phyloP scores from a whole-genome alignment of 2,888 invertebrate genomes.

The Thysanoteuthis rhombus region DNA sequence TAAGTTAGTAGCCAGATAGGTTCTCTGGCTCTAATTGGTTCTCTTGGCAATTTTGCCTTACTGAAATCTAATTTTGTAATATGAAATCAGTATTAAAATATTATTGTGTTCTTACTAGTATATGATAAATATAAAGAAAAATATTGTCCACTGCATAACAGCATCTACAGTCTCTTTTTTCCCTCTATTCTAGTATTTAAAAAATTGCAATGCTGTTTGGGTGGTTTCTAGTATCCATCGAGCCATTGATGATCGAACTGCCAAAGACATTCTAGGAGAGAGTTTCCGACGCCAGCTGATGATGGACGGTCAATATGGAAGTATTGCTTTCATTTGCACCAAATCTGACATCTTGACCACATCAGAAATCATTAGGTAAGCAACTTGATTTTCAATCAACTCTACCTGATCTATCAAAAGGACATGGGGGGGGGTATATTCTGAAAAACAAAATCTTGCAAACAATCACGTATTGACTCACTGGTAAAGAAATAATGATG shows the following conservation, averaged over 20 bases:
- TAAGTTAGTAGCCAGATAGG: background rate
- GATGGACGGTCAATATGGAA: constrained; percentile 59
- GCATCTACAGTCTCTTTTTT: background rate
- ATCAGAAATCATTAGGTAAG: constrained; percentile 53
- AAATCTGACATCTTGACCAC: constrained; percentile 51
- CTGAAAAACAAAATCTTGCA: too few relatives aligned
- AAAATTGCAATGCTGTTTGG: constrained; percentile 58
- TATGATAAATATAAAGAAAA: background rate
- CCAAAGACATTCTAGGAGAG: constrained; percentile 53
- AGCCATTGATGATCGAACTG: constrained; percentile 56
- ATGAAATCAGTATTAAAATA: background rate
- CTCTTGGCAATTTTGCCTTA: background rate
- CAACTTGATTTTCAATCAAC: background rate
- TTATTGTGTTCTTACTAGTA: background rate
- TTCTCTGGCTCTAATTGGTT: too few relatives aligned
- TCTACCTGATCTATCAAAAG: too few relatives aligned
- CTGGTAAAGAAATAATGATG: background rate
- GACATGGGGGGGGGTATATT: too few relatives aligned
- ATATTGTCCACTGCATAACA: background rate
- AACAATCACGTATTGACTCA: background rate
- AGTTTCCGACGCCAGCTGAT: constrained; percentile 57
- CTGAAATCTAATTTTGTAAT: background rate
- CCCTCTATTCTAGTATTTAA: constrained; percentile 46
- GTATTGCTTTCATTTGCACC: constrained; percentile 56
- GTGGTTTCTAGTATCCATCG: constrained; percentile 54